Base-by-base conservation (phyloP, 2,888 invertebrate genomes). In the Dryomyza anilis region DNA sequence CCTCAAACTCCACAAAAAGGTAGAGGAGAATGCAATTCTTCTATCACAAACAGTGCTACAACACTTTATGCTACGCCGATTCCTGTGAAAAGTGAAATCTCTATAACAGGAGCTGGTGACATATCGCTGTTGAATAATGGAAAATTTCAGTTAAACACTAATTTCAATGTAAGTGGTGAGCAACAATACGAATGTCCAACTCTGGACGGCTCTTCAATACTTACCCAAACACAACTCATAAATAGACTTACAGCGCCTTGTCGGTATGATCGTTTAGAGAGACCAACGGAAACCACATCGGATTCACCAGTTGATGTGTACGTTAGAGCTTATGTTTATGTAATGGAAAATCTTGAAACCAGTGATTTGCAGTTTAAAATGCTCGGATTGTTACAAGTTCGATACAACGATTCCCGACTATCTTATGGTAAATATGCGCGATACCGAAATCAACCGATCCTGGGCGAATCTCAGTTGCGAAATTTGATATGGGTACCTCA, bases 341-440 rank as follows among this genome's bases (percentile, higher is more conserved):
- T 93, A 74, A 89, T 94, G 76, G 93, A 93, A 78, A 92, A 93
- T 6, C 88, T 92, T 39, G 93, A 91, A 81, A 91, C 91, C 0
- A 91, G 92, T 76, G 92, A 92, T 80, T 83, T 94, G 89, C 92
- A 94, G 85, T 93, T 93, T 80, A 92, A 93, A 79, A 88, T 93
- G 30, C 92, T 93, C 77, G 90, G 93, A 73, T 85, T 94, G 66
- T 85, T 94, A 1, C 92, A 93, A 83, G 87, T 93, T 69, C 87
- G 92, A 19, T 95, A 92, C 86, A 84, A 87, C 16, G 94, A 94
- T 79, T 86, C 86, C 0, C 86, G 94, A 10, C 82, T 94, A 10
- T 87, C 87, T 1, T 93, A 90, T 78, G 84, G 87, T 3, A 83
- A 88, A 23, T 87, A 89, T 62, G 89, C 91, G 0, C 91, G 91